Evolutionary conservation across 2,797 vertebrate genomes (phyloP), one percentile per base, ranked within the genome.

Genomic region (Meriones psammophilus): DNA sequence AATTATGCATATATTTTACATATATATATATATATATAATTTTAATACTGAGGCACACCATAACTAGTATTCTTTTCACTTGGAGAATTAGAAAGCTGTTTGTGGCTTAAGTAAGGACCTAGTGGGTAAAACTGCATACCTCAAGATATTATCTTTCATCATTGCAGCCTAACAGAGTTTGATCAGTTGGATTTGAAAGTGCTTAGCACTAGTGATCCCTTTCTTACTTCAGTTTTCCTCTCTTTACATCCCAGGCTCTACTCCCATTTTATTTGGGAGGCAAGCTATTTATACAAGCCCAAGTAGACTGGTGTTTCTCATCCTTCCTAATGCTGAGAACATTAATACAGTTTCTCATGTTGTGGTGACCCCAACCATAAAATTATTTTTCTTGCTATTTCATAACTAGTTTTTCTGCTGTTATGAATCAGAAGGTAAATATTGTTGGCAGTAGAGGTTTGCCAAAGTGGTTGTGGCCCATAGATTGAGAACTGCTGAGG

Each of bases 101-200:
- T 92, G 54, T 17, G 15, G 12, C 0, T 96, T 46, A n/a, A 89
- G 7, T 39, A 46, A 76, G 10, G 54, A 36, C 10, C n/a, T 5
- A 56, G 42, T 36, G 10, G n/a, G 7, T 64, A 89, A 69, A 94
- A 83, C 4, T 83, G 33, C 5, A 86, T 15, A 60, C 12, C 5
- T 1, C 5, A 60, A 54, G 22, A 10, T 22, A 74, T 85, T 73
- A 80, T 26, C 85, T 28, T 58, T 46, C 79, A 68, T 18, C 22
- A 62, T 9, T 68, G 6, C 78, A 88, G 66, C 8, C 39, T 88
- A 46, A n/a, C 73, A 24, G 46, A 80, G 13, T 88, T 94, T 78
- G 24, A 39, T 18, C 18, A 62, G 42, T 94, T 96, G 28, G 26
- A 74, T 69, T 54, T 85, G 50, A 74, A 95, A 79, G 69, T 85